These are phyloP conservation scores for Amphipyra tragopoginis DNA, from an alignment of 2,888 invertebrate species.

Conservation along the genomic window DNA sequence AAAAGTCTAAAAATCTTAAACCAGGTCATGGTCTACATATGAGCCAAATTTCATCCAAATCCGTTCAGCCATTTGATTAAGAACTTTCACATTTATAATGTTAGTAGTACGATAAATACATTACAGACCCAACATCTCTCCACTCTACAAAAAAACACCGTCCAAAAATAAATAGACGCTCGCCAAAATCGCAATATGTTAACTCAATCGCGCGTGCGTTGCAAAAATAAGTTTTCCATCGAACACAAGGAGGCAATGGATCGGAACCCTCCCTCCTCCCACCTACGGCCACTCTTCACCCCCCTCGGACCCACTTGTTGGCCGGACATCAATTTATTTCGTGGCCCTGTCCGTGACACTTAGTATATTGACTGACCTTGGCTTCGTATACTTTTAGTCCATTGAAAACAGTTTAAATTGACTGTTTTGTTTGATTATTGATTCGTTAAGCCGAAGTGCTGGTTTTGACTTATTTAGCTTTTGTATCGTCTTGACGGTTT, in stretches of 20 bases:
- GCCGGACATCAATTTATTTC: conserved; percentile 65
- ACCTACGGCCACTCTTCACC: neutral
- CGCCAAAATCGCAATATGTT: conserved; percentile 44
- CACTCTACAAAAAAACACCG: conserved; percentile 9
- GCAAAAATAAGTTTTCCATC: conserved; percentile 53
- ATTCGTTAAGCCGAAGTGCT: conserved; percentile 14
- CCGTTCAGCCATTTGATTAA: too few species aligned
- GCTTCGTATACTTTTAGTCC: conserved; percentile 23
- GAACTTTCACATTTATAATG: too few species aligned
- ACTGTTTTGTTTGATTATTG: conserved; percentile 13
- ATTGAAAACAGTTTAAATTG: conserved; percentile 32
- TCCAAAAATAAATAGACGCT: conserved; percentile 33
- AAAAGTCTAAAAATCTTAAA: too few species aligned
- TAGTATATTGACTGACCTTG: conserved; percentile 45
- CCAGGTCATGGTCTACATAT: too few species aligned
- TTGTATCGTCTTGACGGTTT: neutral
- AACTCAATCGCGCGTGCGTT: conserved; percentile 49
- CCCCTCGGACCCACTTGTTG: conserved; percentile 66
- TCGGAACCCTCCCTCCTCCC: conserved; percentile 30
- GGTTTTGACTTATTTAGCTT: conserved; percentile 20
- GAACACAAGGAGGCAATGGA: conserved; percentile 53
- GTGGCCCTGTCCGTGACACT: conserved; percentile 48
- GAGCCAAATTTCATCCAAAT: too few species aligned
- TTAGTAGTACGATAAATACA: neutral
- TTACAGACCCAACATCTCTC: neutral